phyloP scores from a whole-genome alignment of 2,888 invertebrate genomes.

The Gari tellinella region DNA sequence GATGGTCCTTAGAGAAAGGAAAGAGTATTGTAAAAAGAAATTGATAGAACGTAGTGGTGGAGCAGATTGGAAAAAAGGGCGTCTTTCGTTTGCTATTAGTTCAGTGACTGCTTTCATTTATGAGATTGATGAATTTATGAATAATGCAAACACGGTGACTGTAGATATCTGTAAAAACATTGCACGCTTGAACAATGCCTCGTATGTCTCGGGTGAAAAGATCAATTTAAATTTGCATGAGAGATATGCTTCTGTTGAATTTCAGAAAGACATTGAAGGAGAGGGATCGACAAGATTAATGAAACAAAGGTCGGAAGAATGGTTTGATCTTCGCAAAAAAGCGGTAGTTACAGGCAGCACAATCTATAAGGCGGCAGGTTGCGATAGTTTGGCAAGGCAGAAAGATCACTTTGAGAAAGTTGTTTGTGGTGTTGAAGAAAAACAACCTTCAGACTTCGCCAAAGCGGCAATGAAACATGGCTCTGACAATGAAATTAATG shows the following conservation, averaged over 20 bases:
- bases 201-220: not conserved
- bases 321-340: conserved; percentile 15
- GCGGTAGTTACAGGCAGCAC: conserved; percentile 29
- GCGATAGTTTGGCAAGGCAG: conserved; percentile 18
- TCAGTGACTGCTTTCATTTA: conserved; percentile 30
- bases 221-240: conserved; percentile 3
- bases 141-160: conserved; percentile 1
- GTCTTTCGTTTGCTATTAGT: conserved; percentile 33
- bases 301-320: conserved; percentile 22
- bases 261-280: not conserved
- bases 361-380: conserved; percentile 9
- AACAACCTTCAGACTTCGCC: conserved; percentile 1
- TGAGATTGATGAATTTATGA: conserved; percentile 26
- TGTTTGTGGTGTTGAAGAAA: conserved; percentile 8
- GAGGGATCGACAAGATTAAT: conserved; percentile 8
- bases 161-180: conserved; percentile 10
- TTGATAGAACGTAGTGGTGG: conserved; percentile 42
- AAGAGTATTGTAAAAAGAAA: conserved; percentile 46
- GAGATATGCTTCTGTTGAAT: not conserved
- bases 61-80: conserved; percentile 32
- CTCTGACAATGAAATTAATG: conserved; percentile 39
- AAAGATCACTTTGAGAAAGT: conserved; percentile 30
- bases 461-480: conserved; percentile 33
- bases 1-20: conserved; percentile 26
- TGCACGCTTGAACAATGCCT: conserved; percentile 1